phyloP scores from a whole-genome alignment of 2,113 vertebrate species.

The Anarrhichthys ocellatus region DNA sequence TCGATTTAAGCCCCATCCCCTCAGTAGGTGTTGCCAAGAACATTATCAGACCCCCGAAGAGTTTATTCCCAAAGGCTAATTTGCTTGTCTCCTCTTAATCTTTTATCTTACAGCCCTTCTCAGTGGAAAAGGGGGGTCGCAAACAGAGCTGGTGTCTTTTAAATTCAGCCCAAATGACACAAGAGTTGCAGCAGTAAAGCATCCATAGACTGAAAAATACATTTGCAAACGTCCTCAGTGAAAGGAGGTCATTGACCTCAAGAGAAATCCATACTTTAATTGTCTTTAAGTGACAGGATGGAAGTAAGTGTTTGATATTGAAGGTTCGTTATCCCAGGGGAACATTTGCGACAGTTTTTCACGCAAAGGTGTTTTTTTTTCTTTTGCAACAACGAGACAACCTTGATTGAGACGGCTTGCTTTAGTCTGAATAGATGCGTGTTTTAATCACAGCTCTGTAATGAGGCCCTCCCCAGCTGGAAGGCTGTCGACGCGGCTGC shows the following conservation, averaged over 20 bases:
- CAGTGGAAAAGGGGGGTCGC: slow-evolving; percentile 16
- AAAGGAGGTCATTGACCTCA: slow-evolving; percentile 26
- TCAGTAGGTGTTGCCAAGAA: slow-evolving; percentile 53
- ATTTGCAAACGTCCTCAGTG: background rate
- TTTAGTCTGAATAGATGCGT: slow-evolving; percentile 34
- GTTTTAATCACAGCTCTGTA: slow-evolving; percentile 68
- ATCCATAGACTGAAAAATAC: background rate
- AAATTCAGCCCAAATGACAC: slow-evolving; percentile 49
- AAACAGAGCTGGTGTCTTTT: slow-evolving; percentile 44
- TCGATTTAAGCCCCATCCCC: slow-evolving; percentile 39
- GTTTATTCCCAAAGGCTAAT: slow-evolving; percentile 59
- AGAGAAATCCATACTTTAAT: background rate
- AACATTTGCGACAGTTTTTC: slow-evolving; percentile 8
- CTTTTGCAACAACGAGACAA: slow-evolving; percentile 36
- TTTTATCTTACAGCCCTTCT: slow-evolving; percentile 48
- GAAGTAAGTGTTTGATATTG: slow-evolving; percentile 33
- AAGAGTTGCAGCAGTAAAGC: background rate
- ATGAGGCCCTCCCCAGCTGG: slow-evolving; percentile 71
- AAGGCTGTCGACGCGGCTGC: slow-evolving; percentile 54
- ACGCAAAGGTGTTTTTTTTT: slow-evolving; percentile 43
- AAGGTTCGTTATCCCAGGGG: background rate
- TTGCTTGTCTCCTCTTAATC: slow-evolving; percentile 35
- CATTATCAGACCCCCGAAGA: slow-evolving; percentile 52
- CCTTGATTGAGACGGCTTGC: slow-evolving; percentile 43
- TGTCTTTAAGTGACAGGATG: slow-evolving; percentile 12